Evolutionary conservation across 2,113 vertebrate species (phyloP).

Genomic region (Gasterosteus nipponicus): DNA sequence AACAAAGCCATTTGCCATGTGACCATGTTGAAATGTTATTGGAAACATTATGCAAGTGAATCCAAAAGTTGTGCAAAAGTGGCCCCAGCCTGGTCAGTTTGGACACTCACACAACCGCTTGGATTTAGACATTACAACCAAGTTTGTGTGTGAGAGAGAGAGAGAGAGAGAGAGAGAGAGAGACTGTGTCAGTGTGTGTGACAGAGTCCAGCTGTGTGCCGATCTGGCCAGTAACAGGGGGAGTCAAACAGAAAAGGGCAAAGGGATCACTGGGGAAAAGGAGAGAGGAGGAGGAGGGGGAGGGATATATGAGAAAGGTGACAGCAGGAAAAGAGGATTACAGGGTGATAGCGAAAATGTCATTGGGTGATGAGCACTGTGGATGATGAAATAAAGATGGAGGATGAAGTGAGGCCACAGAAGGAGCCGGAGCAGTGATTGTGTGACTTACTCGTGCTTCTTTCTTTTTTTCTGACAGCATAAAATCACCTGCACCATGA

Average conservation of each 20-base stretch:
- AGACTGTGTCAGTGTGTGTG: background rate
- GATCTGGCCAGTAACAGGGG: conserved; percentile 22
- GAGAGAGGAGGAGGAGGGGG: conserved; percentile 8
- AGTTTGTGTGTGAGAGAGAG: background rate
- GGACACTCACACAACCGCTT: conserved; percentile 1
- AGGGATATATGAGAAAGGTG: conserved; percentile 50
- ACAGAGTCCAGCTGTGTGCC: conserved; percentile 58
- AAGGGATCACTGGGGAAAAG: conserved; percentile 62
- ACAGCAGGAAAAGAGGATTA: conserved; percentile 33
- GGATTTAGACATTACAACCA: background rate
- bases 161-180: background rate
- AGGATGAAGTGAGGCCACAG: background rate
- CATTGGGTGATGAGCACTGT: background rate
- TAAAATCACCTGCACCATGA: background rate
- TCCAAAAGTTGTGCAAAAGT: conserved; percentile 1
- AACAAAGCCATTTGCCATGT: conserved; percentile 8
- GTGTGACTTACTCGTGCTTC: background rate
- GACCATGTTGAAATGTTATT: background rate
- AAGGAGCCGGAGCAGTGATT: background rate
- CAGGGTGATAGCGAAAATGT: conserved; percentile 15
- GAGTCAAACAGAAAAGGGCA: conserved; percentile 48
- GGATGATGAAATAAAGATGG: conserved; percentile 9
- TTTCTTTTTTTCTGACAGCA: background rate
- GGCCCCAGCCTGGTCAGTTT: background rate
- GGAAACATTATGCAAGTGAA: conserved; percentile 50